Evolutionary conservation across 1,140 invertebrate species (phyloP).

Genomic region (Chironomus striatipennis): DNA sequence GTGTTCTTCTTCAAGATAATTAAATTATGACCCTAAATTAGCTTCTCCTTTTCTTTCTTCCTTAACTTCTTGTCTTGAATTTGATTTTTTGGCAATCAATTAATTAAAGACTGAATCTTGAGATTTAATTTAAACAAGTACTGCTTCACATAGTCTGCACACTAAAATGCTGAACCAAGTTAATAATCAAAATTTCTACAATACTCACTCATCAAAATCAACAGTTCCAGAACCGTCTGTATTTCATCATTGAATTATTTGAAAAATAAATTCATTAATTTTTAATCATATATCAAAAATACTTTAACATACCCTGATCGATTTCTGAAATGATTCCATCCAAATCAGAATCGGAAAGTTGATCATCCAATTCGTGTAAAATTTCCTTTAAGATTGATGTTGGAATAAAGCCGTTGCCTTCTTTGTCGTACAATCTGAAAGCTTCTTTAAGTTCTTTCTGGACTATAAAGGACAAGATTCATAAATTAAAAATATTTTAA

Average conservation of each 20-base stretch:
- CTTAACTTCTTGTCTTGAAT: slow-evolving; percentile 27
- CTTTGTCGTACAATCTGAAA: slow-evolving; percentile 81
- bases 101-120: too few species aligned
- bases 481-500: background rate
- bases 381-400: slow-evolving; percentile 87
- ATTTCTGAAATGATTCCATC: slow-evolving; percentile 96
- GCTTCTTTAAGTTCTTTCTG: slow-evolving; percentile 88
- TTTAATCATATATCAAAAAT: background rate
- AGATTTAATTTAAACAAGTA: too few species aligned
- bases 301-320: slow-evolving; percentile 77
- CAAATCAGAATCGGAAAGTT: slow-evolving; percentile 82
- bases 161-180: slow-evolving; percentile 16
- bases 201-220: slow-evolving; percentile 60
- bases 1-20: slow-evolving; percentile 19
- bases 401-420: slow-evolving; percentile 92
- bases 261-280: background rate
- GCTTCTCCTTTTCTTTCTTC: slow-evolving; percentile 28
- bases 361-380: slow-evolving; percentile 83
- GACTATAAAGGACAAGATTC: slow-evolving; percentile 39
- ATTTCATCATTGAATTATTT: background rate
- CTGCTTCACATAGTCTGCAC: background rate
- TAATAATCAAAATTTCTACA: slow-evolving; percentile 23
- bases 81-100: background rate
- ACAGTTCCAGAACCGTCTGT: slow-evolving; percentile 50
- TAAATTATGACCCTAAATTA: slow-evolving; percentile 27